Conservation (phyloP, 2,888 invertebrate species). For the Chaitophorus viminalis region DNA sequence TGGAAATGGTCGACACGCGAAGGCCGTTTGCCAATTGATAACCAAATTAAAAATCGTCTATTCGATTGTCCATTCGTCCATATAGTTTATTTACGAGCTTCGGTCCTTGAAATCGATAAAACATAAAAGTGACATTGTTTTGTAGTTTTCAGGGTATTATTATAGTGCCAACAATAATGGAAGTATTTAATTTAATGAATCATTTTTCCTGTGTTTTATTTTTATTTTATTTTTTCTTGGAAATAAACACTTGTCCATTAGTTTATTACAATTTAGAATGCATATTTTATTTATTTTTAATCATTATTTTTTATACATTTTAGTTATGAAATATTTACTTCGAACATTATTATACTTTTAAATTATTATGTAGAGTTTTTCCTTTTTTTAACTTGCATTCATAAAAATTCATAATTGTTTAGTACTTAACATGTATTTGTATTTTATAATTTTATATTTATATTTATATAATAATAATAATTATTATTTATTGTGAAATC, state of each 20-base stretch:
- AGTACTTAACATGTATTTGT: too few relatives aligned
- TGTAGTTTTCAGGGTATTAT: conserved; percentile 18
- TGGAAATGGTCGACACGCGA: conserved; percentile 31
- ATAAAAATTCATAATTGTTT: too few relatives aligned
- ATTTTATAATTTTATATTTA: too few relatives aligned
- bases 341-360: too few relatives aligned
- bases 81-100: conserved; percentile 47
- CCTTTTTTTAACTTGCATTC: too few relatives aligned
- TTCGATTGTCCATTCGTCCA: neutral
- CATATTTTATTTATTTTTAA: neutral
- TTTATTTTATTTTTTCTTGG: neutral
- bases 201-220: neutral
- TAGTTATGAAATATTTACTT: too few relatives aligned
- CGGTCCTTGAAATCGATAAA: conserved; percentile 26
- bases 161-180: conserved; percentile 16
- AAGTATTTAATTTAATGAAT: conserved; percentile 26
- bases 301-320: too few relatives aligned
- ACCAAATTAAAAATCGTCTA: conserved; percentile 44
- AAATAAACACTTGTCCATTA: neutral
- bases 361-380: too few relatives aligned
- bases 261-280: too few relatives aligned
- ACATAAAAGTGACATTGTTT: conserved; percentile 34
- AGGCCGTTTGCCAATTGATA: conserved; percentile 46
- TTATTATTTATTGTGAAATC: too few relatives aligned
- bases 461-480: too few relatives aligned